These are phyloP conservation scores for Drepana arcuata DNA, from an alignment of 1,140 invertebrate genomes.

Conservation along the genomic window DNA sequence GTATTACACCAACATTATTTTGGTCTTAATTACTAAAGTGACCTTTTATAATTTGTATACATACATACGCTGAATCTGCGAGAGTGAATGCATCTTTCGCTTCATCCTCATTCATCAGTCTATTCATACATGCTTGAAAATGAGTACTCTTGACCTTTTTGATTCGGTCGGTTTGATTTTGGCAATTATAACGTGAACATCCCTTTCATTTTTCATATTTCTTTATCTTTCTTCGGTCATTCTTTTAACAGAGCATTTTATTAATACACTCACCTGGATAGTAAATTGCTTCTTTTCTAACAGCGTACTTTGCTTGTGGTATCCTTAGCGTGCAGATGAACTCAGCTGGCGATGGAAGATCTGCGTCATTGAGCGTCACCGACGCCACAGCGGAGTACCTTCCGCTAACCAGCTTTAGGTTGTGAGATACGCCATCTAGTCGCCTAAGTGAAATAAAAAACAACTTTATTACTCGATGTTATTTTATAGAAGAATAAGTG, in stretches of 20 bases:
- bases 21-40: too few relatives aligned
- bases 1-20: too few relatives aligned
- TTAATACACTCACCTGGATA: conserved; percentile 74
- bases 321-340: conserved; percentile 78
- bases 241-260: not conserved
- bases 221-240: too few relatives aligned
- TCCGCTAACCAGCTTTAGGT: conserved; percentile 45
- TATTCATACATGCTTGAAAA: too few relatives aligned
- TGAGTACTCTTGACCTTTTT: too few relatives aligned
- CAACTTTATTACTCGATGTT: conserved; percentile 1
- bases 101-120: too few relatives aligned
- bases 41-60: too few relatives aligned
- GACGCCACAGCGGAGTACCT: conserved; percentile 73
- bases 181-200: too few relatives aligned
- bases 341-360: conserved; percentile 73
- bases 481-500: not conserved
- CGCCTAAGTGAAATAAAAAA: conserved; percentile 26
- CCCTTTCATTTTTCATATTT: too few relatives aligned
- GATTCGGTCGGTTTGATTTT: too few relatives aligned
- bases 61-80: too few relatives aligned
- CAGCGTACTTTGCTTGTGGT: conserved; percentile 76
- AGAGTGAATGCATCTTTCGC: too few relatives aligned
- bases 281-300: conserved; percentile 77
- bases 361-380: conserved; percentile 70
- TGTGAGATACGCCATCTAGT: conserved; percentile 46